Base-by-base conservation (phyloP, 2,113 vertebrate species). In the Perca fluviatilis region DNA sequence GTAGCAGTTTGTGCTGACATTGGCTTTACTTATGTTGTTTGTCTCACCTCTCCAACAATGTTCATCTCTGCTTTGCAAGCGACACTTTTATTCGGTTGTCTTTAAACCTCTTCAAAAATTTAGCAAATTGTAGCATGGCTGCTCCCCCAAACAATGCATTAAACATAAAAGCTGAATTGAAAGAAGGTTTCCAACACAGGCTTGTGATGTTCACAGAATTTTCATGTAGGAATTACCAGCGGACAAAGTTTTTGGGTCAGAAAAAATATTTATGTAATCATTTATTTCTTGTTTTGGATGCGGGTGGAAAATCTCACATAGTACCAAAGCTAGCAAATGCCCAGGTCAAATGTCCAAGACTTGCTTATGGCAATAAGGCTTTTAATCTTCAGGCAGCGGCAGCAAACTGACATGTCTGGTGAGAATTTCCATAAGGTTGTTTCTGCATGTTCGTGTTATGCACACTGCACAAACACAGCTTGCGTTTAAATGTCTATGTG, bases 321-420 rank as follows among this genome's bases (percentile, higher is more conserved):
- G 8, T 69, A 82, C 87, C 84, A 90, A 88, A 83, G 36, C 36
- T 25, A 82, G 58, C 74, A 67, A 73, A 80, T 49, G 43, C 70
- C 67, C 43, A 13, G 62, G 13, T 62, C 47, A 83, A 74, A 85
- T 47, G 75, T 84, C 87, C 67, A 83, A 60, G 47, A 80, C 61
- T 36, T 54, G 40, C 51, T 64, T 60, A 68, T 56, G 36, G 60
- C 80, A 88, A 70, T 74, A 86, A 86, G 75, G 82, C 75, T 80
- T 47, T 87, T 84, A 90, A 86, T 90, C 85, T 82, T 73, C 73
- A 81, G 77, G 68, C 80, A 82, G 72, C 82, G 73, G 64, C 78
- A 56, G 62, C 13, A 81, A 88, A 87, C 57, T 57, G 54, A 4
- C 25, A 68, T 53, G 60, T 66, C 57, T 83, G 69, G 5, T 63